Base-by-base conservation (phyloP, 1,140 invertebrate genomes). In the Sipha flava region DNA sequence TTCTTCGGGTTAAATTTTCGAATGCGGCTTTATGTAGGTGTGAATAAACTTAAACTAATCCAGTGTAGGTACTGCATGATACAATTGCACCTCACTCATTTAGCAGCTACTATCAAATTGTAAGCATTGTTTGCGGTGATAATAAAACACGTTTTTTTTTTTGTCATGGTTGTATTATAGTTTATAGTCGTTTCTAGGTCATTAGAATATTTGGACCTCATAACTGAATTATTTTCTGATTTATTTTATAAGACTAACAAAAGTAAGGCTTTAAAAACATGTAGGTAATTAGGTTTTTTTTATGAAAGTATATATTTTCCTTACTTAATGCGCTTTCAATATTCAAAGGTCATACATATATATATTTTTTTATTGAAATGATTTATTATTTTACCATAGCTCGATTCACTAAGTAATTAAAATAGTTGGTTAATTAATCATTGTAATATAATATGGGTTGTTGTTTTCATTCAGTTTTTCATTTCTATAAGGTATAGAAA, bases 121-220 rank as follows among this genome's bases (percentile, higher is more conserved):
- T 23, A 12, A 70, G 66, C 66, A 66, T 66, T 66, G 64, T 66
- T 26, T 43, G 37, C 21, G 64, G 64, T 66, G 64, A 66, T 66
- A 66, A 66, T 66, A 43, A 66, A 21, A 43, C 37, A 43, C 81
- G 81, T n/a, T 81, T 81, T 37, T 82, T 64, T 64, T 64, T 66
- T 66, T 23, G 62, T 66, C 64, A 23, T 37, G 64, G 64, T 66
- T 43, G 62, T 66, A 66, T 66, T 66, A 66, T 54, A 62, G 59
- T n/a, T 31, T 62, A 34, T 62, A 62, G 31, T 62, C 3, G 64
- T 66, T 66, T 66, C 37, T 66, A 66, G 64, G 64, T 66, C 64
- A 66, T 66, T 43, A 7, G 64, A 66, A 40, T 66, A 66, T 66
- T 66, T 43, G 37, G 64, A 66, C 64, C 37, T 66, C 21, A 66